Evolutionary conservation across 2,888 invertebrate species (phyloP).

Genomic region (Noctua fimbriata): DNA sequence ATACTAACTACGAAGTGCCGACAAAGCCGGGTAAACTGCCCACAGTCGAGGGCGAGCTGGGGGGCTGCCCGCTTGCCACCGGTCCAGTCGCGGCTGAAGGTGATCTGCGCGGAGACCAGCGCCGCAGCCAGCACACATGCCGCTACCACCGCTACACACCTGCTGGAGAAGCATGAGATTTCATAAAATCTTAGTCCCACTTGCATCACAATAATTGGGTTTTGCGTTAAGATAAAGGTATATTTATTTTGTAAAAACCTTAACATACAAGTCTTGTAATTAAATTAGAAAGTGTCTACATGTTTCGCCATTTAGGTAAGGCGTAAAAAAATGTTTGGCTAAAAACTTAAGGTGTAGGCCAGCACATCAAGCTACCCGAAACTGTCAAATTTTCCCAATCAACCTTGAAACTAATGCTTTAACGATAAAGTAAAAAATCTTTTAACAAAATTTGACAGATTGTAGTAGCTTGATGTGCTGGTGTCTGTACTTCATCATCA

Average conservation of each 20-base stretch:
- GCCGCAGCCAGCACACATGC: conserved; percentile 77
- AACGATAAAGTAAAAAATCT: too few relatives aligned
- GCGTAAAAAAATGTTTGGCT: not conserved
- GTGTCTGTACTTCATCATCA: too few relatives aligned
- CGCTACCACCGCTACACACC: conserved; percentile 74
- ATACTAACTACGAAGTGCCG: conserved; percentile 84
- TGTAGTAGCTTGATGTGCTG: too few relatives aligned
- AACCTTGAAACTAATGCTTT: too few relatives aligned
- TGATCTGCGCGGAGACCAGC: conserved; percentile 86
- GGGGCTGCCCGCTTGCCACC: conserved; percentile 84
- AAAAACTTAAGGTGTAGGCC: not conserved
- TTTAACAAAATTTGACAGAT: too few relatives aligned
- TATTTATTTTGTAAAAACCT: not conserved
- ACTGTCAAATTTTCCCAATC: too few relatives aligned
- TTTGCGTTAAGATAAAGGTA: not conserved
- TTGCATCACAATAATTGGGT: not conserved
- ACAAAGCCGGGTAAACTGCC: conserved; percentile 84
- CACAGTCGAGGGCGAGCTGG: conserved; percentile 80
- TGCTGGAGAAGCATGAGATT: conserved; percentile 44
- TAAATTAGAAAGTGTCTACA: not conserved
- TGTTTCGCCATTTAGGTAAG: not conserved
- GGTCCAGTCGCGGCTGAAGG: conserved; percentile 89
- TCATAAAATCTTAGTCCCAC: not conserved
- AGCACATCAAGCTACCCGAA: too few relatives aligned
- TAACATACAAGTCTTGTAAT: not conserved